phyloP scores from a whole-genome alignment of 2,113 vertebrate species.

The Cyprinodon variegatus region DNA sequence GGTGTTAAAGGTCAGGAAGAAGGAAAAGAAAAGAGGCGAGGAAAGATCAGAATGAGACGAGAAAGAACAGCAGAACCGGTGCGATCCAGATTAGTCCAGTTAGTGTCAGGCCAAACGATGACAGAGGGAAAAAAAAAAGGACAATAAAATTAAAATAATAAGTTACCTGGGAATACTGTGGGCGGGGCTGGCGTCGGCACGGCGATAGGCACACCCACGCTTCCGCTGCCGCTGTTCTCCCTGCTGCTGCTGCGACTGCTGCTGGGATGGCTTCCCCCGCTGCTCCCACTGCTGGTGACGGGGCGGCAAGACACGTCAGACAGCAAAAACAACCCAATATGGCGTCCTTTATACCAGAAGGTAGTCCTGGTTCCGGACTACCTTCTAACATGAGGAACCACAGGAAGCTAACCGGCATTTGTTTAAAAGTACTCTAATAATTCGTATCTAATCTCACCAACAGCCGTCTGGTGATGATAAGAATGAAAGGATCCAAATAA shows the following conservation, averaged over 20 bases:
- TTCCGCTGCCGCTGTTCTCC: constrained; percentile 98
- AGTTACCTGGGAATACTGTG: constrained; percentile 92
- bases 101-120: constrained; percentile 4
- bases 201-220: constrained; percentile 95
- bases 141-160: too few species aligned
- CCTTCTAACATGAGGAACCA: not conserved
- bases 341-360: too few species aligned
- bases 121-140: not conserved
- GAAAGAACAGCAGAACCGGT: constrained; percentile 29
- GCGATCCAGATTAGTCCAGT: constrained; percentile 37
- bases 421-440: too few species aligned
- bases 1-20: constrained; percentile 6
- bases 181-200: constrained; percentile 96
- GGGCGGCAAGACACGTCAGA: constrained; percentile 52
- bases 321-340: too few species aligned
- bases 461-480: too few species aligned
- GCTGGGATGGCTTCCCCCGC: constrained; percentile 96
- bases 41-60: constrained; percentile 42
- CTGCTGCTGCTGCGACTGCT: constrained; percentile 98
- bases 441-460: too few species aligned
- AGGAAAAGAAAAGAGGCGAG: constrained; percentile 36
- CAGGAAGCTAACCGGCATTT: constrained; percentile 5
- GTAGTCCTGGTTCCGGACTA: too few species aligned
- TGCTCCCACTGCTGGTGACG: constrained; percentile 92
- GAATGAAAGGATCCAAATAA: too few species aligned